A percentile compares a stretch with the other conserved stretches of the same genome.
These are phyloP conservation scores for Ormyrus thymus DNA, from an alignment of 2,888 invertebrate genomes.

Conservation along the genomic window DNA sequence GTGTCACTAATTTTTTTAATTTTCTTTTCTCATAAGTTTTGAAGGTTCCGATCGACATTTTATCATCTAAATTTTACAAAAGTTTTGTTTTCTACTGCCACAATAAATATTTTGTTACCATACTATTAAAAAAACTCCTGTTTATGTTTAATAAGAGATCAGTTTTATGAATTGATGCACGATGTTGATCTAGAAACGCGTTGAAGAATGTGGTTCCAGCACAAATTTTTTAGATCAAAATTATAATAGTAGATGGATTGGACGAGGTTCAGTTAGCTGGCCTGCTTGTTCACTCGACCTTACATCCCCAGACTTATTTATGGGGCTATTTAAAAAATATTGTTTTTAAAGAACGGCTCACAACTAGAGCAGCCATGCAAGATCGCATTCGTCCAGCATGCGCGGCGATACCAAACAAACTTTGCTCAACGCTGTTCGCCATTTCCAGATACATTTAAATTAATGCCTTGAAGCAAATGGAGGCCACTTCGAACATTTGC, in stretches of 20 bases:
- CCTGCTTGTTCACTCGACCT: constrained; percentile 37
- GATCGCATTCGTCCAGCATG: constrained; percentile 9
- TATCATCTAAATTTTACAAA: no score
- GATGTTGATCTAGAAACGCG: constrained; percentile 56
- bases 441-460: constrained; percentile 29
- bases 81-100: no score
- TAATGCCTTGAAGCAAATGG: constrained; percentile 25
- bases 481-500: constrained; percentile 17
- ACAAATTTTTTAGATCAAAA: constrained; percentile 59
- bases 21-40: no score
- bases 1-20: no score
- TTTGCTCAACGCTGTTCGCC: constrained; percentile 22
- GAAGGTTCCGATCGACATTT: no score
- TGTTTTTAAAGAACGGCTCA: constrained; percentile 36
- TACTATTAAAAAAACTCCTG: no score
- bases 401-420: background rate
- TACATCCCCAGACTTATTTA: constrained; percentile 34
- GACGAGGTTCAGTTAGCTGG: constrained; percentile 43
- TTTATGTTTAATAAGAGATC: no score
- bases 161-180: no score
- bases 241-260: constrained; percentile 52
- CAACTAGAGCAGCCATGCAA: constrained; percentile 45
- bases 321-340: constrained; percentile 45
- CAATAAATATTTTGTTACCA: no score
- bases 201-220: constrained; percentile 55